Base-by-base conservation (phyloP, 2,888 invertebrate genomes). In the Notodonta dromedarius region DNA sequence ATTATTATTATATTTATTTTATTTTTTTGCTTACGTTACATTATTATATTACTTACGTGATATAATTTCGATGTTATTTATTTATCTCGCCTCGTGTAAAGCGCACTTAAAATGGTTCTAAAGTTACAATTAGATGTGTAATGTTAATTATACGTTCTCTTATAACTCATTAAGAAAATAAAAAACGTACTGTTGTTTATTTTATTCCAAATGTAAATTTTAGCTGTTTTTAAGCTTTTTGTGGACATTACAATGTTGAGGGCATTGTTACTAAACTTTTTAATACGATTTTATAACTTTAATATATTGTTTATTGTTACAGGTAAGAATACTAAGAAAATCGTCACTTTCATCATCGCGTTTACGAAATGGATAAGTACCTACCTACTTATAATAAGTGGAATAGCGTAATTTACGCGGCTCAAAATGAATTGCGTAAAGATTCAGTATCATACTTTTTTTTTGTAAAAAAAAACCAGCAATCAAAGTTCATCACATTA, bases 41-140 rank as follows among this genome's bases (percentile, higher is more conserved):
- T 42, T 55, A 61, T 62, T 60, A 24, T 24, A 2, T 24, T 24
- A 24, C 24, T 24, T 24, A 65, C 60, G 50, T 66, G 67, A 73
- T 81, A 81, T 75, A 78, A 76, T 80, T 79, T 68, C 69, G 66
- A 61, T 72, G 66, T 77, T 74, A 80, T 70, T 76, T 73, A 77
- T 77, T 69, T 70, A 70, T 77, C 70, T 75, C 67, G 63, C 67
- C 63, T 80, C 72, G 64, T 64, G 57, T 66, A 65, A 72, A 62
- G 68, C 58, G 66, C 42, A 53, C 51, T 56, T 16, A 59, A 59
- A 73, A 62, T 66, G 56, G 46, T 40, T 54, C 40, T 59, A 50
- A 59, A 32, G 57, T 65, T 57, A 53, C 44, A 60, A 66, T 57
- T 58, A 46, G 16, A 9, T 42, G 11, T 52, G 9, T 4, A 32